phyloP scores from a whole-genome alignment of 2,797 vertebrate genomes.

The Helostoma temminkii region DNA sequence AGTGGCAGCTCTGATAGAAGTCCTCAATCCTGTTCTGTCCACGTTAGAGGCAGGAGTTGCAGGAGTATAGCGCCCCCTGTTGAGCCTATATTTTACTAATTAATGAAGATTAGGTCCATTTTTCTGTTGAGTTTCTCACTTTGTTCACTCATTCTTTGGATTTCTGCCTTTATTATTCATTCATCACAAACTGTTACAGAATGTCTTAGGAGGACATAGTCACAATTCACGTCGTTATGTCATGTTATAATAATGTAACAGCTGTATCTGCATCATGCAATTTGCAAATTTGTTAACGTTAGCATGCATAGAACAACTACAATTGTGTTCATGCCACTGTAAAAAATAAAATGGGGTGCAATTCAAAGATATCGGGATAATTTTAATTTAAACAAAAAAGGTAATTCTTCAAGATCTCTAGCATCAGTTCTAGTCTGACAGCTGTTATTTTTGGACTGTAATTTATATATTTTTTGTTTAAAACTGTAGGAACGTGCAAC shows the following conservation, averaged over 20 bases:
- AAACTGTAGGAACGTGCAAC: neutral
- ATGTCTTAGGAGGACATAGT: neutral
- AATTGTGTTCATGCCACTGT: neutral
- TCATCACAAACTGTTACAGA: neutral
- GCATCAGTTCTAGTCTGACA: neutral
- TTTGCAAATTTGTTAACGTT: neutral
- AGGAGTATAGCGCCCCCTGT: constrained; percentile 51
- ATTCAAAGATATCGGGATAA: neutral
- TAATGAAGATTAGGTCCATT: neutral
- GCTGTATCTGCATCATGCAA: neutral
- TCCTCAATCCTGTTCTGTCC: constrained; percentile 1
- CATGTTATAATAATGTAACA: neutral
- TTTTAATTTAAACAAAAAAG: neutral
- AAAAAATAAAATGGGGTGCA: neutral
- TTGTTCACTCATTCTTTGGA: neutral
- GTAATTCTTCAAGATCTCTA: neutral
- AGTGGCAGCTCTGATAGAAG: neutral
- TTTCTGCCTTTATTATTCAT: neutral
- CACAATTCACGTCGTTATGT: neutral
- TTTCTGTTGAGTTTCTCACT: neutral
- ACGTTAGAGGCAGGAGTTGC: constrained; percentile 11
- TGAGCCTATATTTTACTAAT: neutral
- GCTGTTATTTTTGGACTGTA: neutral
- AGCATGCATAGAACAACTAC: neutral
- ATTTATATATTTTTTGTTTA: neutral